phyloP scores from a whole-genome alignment of 2,113 vertebrate genomes.

The Columba livia region DNA sequence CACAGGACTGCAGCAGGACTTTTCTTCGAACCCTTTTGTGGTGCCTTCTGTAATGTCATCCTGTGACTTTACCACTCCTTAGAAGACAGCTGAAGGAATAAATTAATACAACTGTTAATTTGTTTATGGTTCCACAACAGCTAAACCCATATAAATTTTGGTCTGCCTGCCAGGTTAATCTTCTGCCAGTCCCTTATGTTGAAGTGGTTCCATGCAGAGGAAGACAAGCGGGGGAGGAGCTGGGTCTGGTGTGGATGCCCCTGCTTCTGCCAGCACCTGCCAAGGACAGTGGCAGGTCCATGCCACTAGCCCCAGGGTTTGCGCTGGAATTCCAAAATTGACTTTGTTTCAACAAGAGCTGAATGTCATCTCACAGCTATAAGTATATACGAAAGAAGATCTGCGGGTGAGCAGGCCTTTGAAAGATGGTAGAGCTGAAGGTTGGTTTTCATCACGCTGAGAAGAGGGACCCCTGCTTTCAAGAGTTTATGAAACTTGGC shows the following conservation, averaged over 20 bases:
- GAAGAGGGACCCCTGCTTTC: neutral
- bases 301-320: neutral
- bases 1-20: neutral
- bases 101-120: neutral
- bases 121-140: neutral
- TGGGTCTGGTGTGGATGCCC: neutral
- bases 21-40: rapidly evolving
- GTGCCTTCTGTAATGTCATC: neutral
- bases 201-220: neutral
- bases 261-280: neutral
- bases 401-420: neutral
- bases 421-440: neutral
- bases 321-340: neutral
- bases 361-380: neutral
- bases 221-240: neutral
- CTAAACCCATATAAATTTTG: neutral
- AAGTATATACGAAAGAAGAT: neutral
- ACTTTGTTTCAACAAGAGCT: neutral
- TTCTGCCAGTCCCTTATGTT: neutral
- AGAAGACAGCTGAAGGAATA: neutral
- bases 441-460: neutral
- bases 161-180: neutral
- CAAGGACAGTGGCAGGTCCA: neutral
- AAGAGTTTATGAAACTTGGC: neutral
- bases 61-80: neutral